Conservation (phyloP, 2,888 invertebrate genomes). For the Smittia aterrima region DNA sequence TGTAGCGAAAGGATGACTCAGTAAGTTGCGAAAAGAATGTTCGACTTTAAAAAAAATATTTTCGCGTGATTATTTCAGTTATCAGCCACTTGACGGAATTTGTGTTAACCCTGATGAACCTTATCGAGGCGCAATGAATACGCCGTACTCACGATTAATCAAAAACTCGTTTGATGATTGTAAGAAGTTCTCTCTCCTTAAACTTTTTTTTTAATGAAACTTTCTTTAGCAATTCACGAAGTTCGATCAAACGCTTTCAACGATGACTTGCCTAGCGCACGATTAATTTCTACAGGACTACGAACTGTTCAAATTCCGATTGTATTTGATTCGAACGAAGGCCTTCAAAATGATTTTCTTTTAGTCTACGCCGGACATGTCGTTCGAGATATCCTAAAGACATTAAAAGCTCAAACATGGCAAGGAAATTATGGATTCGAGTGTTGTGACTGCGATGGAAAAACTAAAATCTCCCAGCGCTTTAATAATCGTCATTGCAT, state of each 20-base stretch:
- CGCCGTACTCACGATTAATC: not conserved
- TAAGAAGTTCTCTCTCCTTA: not conserved
- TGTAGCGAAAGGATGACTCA: not conserved
- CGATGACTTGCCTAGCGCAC: conserved; percentile 12
- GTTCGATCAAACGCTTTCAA: not conserved
- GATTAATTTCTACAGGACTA: conserved; percentile 13
- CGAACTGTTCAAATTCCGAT: not conserved
- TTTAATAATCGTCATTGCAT: conserved; percentile 16
- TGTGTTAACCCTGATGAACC: not conserved
- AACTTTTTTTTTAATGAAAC: not conserved
- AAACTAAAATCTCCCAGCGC: not conserved
- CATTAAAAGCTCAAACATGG: conserved; percentile 13
- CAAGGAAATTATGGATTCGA: conserved; percentile 21
- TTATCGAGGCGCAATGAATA: not conserved
- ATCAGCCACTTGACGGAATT: conserved; percentile 7
- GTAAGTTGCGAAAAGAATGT: not conserved
- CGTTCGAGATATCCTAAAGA: not conserved
- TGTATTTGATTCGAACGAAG: not conserved
- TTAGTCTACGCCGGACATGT: not conserved
- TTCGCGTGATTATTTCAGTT: not conserved
- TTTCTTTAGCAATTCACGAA: conserved; percentile 16
- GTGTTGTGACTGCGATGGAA: conserved; percentile 23
- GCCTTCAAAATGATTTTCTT: conserved; percentile 14
- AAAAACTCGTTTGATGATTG: conserved; percentile 13
- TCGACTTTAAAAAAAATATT: not conserved